Percentiles rank a stretch among this genome's conserved stretches.
Conservation (phyloP, 1,140 invertebrate species). For the Papilio helenus region DNA sequence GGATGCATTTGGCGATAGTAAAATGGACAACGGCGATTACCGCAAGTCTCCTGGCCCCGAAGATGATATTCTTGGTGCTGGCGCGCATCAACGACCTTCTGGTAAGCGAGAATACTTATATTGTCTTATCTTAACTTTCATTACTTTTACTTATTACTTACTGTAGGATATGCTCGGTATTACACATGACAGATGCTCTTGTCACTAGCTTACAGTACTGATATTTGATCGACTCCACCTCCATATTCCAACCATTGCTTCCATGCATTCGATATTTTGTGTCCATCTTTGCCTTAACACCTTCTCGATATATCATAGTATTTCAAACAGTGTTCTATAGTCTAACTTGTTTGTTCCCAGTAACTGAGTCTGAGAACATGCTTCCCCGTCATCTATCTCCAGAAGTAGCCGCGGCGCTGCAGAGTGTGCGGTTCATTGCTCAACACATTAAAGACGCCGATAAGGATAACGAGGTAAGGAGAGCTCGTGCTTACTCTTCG, state of each 20-base stretch:
- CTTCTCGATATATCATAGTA: neutral
- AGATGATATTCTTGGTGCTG: slow-evolving; percentile 81
- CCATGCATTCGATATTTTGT: neutral
- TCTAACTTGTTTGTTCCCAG: slow-evolving; percentile 50
- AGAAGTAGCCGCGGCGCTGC: slow-evolving; percentile 94
- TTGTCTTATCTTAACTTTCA: no score
- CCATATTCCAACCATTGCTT: neutral
- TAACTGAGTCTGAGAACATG: slow-evolving; percentile 91
- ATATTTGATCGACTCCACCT: neutral
- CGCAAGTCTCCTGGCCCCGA: slow-evolving; percentile 84
- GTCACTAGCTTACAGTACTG: neutral
- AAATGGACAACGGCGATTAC: slow-evolving; percentile 84
- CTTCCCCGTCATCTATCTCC: slow-evolving; percentile 91
- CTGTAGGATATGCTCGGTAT: no score
- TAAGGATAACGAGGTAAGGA: slow-evolving; percentile 94
- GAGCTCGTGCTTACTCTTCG: slow-evolving; percentile 38
- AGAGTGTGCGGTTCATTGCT: slow-evolving; percentile 97
- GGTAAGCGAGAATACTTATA: slow-evolving; percentile 49
- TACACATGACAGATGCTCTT: neutral
- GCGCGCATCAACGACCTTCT: slow-evolving; percentile 72
- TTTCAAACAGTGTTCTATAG: no score
- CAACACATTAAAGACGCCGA: slow-evolving; percentile 98
- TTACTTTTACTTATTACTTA: no score
- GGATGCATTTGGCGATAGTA: slow-evolving; percentile 80
- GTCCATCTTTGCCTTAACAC: neutral